Evolutionary conservation across 2,113 vertebrate species (phyloP).

Genomic region (Alaudala cheleensis): DNA sequence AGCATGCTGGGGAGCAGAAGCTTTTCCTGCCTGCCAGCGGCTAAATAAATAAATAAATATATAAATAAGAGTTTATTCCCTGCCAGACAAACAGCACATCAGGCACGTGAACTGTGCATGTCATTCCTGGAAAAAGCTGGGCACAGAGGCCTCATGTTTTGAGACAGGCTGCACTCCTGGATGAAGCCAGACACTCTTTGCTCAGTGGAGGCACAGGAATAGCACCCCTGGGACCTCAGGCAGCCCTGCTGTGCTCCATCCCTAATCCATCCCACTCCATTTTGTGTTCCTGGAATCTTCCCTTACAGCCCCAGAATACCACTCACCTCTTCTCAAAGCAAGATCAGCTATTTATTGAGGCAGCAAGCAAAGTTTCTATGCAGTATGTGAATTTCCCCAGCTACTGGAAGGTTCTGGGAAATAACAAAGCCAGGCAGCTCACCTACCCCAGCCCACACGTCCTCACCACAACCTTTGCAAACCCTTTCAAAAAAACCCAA

Average conservation of each 20-base stretch:
- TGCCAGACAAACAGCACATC: background rate
- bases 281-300: background rate
- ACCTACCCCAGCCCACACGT: background rate
- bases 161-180: background rate
- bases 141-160: background rate
- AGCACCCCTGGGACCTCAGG: background rate
- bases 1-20: background rate
- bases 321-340: background rate
- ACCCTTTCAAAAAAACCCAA: background rate
- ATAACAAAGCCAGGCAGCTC: background rate
- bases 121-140: background rate
- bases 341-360: background rate
- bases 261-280: background rate
- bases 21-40: slow-evolving; percentile 5
- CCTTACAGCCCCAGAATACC: background rate
- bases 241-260: background rate
- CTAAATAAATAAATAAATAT: background rate
- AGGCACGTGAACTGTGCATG: background rate
- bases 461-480: background rate
- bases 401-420: background rate
- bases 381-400: background rate
- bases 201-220: background rate
- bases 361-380: background rate
- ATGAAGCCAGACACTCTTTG: background rate
- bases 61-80: background rate